Conservation (phyloP, 2,888 invertebrate species). For the Ormyrus labotus region DNA sequence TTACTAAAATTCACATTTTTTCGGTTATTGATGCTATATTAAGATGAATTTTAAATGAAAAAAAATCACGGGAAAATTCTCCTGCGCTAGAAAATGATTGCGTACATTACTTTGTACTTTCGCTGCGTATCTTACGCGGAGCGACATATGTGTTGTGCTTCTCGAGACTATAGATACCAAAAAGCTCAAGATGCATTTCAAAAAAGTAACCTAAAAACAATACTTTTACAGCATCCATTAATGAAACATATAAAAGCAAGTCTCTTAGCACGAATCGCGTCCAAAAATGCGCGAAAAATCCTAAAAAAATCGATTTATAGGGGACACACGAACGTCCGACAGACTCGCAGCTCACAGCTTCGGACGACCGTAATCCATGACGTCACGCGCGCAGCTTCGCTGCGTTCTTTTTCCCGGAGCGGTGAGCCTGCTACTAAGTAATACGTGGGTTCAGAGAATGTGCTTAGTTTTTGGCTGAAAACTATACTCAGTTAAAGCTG, state of each 20-base stretch:
- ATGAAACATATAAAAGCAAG: too few relatives aligned
- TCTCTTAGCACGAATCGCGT: too few relatives aligned
- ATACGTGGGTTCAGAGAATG: too few relatives aligned
- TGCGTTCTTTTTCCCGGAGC: too few relatives aligned
- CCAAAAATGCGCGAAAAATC: not conserved
- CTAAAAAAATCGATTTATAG: not conserved
- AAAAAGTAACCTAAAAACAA: not conserved
- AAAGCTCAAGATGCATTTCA: slow-evolving; percentile 9
- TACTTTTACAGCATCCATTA: not conserved
- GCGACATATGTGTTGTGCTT: not conserved
- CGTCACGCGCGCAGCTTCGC: too few relatives aligned
- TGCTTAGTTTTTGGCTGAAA: too few relatives aligned
- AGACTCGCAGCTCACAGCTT: slow-evolving; percentile 54
- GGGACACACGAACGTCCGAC: slow-evolving; percentile 10
- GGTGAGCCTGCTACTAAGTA: too few relatives aligned
- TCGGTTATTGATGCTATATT: too few relatives aligned
- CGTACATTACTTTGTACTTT: not conserved
- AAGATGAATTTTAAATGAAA: too few relatives aligned
- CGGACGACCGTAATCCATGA: slow-evolving; percentile 58
- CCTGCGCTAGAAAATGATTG: not conserved
- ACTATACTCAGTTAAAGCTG: too few relatives aligned
- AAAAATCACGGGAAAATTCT: not conserved
- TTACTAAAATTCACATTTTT: too few relatives aligned
- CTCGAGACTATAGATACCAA: not conserved
- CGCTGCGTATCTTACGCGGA: slow-evolving; percentile 1